A percentile compares a stretch with the other conserved stretches of the same genome.
Evolutionary conservation across 2,797 vertebrate genomes (phyloP).

Genomic region (Prionace glauca): DNA sequence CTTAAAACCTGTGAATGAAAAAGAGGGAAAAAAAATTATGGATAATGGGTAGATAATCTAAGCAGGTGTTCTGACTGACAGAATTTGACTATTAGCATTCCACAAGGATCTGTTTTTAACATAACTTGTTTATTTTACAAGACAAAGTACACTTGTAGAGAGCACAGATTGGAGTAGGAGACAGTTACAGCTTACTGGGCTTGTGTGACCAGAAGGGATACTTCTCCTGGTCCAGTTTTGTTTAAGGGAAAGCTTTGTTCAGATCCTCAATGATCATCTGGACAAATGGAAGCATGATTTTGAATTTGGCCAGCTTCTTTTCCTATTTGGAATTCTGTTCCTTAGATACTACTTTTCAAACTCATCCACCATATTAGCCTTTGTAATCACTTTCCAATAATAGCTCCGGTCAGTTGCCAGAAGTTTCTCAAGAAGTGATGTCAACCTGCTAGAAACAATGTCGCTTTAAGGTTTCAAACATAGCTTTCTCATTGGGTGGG

Average conservation of each 20-base stretch:
- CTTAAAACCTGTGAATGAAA: too few relatives aligned
- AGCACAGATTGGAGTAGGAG: background rate
- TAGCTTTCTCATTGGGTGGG: slow-evolving; percentile 70
- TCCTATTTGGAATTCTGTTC: slow-evolving; percentile 66
- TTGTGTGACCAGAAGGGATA: slow-evolving; percentile 85
- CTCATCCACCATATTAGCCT: slow-evolving; percentile 81
- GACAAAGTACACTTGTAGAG: slow-evolving; percentile 2
- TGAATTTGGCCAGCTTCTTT: slow-evolving; percentile 63
- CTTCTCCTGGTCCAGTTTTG: slow-evolving; percentile 78
- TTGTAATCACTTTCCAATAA: slow-evolving; percentile 69
- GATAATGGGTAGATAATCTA: too few relatives aligned
- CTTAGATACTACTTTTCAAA: slow-evolving; percentile 91
- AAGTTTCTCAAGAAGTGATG: slow-evolving; percentile 70
- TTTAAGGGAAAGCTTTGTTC: slow-evolving; percentile 72
- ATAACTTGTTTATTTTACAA: background rate
- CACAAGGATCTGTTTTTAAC: too few relatives aligned
- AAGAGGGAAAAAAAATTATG: too few relatives aligned
- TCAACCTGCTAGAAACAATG: slow-evolving; percentile 70
- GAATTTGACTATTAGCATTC: too few relatives aligned
- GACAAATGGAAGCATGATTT: slow-evolving; percentile 80
- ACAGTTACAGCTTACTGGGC: slow-evolving; percentile 69
- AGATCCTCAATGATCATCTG: slow-evolving; percentile 78
- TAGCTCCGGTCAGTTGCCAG: slow-evolving; percentile 75
- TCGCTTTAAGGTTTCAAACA: slow-evolving; percentile 92
- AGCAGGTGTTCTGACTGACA: too few relatives aligned